Percentiles rank a stretch among this genome's conserved stretches.
These are phyloP conservation scores for Setophaga kirtlandii DNA, from an alignment of 2,113 vertebrate species.

Conservation along the genomic window DNA sequence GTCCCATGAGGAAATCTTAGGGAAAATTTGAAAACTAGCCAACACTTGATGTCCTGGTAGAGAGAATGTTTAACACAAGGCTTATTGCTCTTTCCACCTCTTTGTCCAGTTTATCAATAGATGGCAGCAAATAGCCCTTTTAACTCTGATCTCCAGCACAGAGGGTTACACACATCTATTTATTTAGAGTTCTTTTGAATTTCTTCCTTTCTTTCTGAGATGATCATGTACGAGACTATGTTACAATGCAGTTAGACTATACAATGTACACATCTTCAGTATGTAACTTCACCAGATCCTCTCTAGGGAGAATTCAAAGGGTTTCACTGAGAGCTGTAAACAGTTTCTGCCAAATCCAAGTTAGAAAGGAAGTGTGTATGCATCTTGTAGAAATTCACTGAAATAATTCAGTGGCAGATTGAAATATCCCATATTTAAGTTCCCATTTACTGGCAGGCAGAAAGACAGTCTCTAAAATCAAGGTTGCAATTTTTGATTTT, in stretches of 20 bases:
- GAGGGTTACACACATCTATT: background rate
- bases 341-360: background rate
- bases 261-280: background rate
- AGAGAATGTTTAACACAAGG: background rate
- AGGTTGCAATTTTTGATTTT: background rate
- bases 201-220: background rate
- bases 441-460: background rate
- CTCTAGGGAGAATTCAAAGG: background rate
- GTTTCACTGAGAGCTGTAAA: background rate
- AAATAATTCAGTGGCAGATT: background rate
- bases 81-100: background rate
- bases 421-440: background rate
- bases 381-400: background rate
- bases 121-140: slow-evolving; percentile 52
- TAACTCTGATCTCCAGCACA: background rate
- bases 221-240: accelerated
- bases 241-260: background rate
- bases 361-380: background rate
- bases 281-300: background rate
- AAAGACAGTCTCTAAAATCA: background rate
- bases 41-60: background rate
- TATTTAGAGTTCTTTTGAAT: background rate
- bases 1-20: background rate
- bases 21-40: background rate
- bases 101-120: slow-evolving; percentile 33